Evolutionary conservation across 2,888 invertebrate genomes (phyloP), one percentile per base, ranked within the genome.

Genomic region (Cantharis flavilabris): DNA sequence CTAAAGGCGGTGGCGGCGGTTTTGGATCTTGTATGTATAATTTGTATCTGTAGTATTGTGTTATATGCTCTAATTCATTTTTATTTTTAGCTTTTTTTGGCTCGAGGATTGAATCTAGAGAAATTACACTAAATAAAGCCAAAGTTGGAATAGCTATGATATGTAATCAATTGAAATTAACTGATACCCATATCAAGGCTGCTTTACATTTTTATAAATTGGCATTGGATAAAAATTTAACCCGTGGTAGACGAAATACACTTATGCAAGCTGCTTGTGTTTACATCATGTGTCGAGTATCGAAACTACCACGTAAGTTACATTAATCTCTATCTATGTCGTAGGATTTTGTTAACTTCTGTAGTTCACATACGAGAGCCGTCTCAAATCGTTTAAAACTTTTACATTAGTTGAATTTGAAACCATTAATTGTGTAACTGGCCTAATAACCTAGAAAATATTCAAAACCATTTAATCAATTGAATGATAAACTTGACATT

Each of bases 181-280:
- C 96, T 84, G 95, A 96, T 84, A 96, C 97, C 85, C 97, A 96
- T 84, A 94, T 97, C 80, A 98, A 98, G 82, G 97, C 96, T 14
- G 97, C 99, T 0, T 95, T 95, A 84, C 96, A 96, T 86, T 97
- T 97, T 88, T 98, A 97, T 88, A 97, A 97, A 89, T 94, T 97
- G 95, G 97, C 97, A 13, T 86, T 97, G 13, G 92, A 92, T 72
- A 90, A 94, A 14, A 94, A 96, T 83, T 89, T 97, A 69, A 99
- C 99, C 0, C 93, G 97, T 83, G 99, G 99, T 10, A 91, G 99
- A 49, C 96, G 95, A 82, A 94, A 96, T 80, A 92, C 94, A 13
- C 96, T 97, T 85, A 97, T 99, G 71, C 94, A 98, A 85, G 98
- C 98, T 33, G 98, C 99, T 26, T 99, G 99, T 88, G 95, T 99